Evolutionary conservation across 2,797 vertebrate genomes (phyloP), one percentile per base, ranked within the genome.

Genomic region (Anguilla anguilla): DNA sequence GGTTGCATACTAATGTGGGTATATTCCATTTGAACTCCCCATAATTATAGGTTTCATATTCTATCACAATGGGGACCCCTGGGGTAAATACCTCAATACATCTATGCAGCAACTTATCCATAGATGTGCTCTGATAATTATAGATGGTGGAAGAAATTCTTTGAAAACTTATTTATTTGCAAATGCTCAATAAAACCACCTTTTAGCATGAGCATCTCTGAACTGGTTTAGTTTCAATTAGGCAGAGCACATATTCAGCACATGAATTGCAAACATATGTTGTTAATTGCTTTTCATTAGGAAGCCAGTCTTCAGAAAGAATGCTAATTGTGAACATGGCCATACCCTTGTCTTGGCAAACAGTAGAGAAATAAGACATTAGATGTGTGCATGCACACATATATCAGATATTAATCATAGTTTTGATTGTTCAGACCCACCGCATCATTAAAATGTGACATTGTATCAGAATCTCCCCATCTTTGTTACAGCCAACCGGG

Each of bases 221-320:
- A 88, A 90, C 61, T 55, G 90, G 90, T 90, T 86, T 22, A 86
- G 67, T 88, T 88, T 85, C 90, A 92, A 91, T 94, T 90, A 92
- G 89, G 90, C 86, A 87, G 86, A 87, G 86, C 88, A 86, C 86
- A 88, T 88, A 89, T 88, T 91, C 67, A 90, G 87, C 82, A 88
- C 84, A 89, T 88, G 87, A 88, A 91, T 90, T 88, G 69, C 90
- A 92, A 93, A 93, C 91, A 93, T 92, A 94, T 92, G 91, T 89
- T 89, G 86, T 86, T 94, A 94, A 95, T 92, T 87, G 92, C 89
- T 90, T 94, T 93, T 93, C 90, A 93, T 94, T 93, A 92, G 90
- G 82, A 90, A 92, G 88, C 86, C 87, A 89, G 88, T 81, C 86
- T 93, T 93, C 90, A 90, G 89, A 93, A 89, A 91, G 87, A 89